A percentile compares a stretch with the other conserved stretches of the same genome.
phyloP scores from a whole-genome alignment of 1,140 invertebrate species.

The Acromyrmex heyeri region DNA sequence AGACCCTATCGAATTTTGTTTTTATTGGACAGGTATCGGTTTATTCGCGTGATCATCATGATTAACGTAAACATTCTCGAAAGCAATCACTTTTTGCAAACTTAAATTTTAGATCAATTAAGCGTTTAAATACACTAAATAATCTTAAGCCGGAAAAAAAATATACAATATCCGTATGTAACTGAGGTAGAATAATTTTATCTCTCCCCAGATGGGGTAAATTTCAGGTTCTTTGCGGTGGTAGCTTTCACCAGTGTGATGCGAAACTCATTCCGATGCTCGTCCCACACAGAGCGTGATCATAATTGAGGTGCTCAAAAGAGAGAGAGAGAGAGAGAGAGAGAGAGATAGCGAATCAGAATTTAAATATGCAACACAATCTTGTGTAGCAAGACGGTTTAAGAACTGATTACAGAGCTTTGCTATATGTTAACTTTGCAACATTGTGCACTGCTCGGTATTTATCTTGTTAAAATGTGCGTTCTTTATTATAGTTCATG shows the following conservation, averaged over 20 bases:
- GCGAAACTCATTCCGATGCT: conserved; percentile 47
- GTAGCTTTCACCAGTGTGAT: conserved; percentile 7
- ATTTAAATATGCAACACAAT: conserved; percentile 31
- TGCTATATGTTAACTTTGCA: background rate
- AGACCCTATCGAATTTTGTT: background rate
- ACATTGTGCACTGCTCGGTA: background rate
- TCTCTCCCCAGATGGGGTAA: background rate
- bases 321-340: too few relatives aligned
- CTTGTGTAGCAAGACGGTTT: conserved; percentile 8
- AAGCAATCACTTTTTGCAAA: background rate
- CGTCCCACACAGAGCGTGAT: conserved; percentile 17
- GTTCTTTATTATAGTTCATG: background rate
- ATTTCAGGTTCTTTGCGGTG: conserved; percentile 18
- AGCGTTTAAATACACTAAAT: background rate
- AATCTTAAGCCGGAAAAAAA: background rate
- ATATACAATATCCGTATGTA: background rate
- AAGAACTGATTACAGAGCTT: conserved; percentile 11
- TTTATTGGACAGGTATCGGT: background rate
- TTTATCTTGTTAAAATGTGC: conserved; percentile 13
- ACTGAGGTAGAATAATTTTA: background rate
- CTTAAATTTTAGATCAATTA: conserved; percentile 13
- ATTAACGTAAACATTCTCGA: background rate
- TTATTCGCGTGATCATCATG: background rate
- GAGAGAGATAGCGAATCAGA: background rate
- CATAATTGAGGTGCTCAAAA: conserved; percentile 13